phyloP scores from a whole-genome alignment of 2,888 invertebrate genomes.

The Phanerotoma sp. region DNA sequence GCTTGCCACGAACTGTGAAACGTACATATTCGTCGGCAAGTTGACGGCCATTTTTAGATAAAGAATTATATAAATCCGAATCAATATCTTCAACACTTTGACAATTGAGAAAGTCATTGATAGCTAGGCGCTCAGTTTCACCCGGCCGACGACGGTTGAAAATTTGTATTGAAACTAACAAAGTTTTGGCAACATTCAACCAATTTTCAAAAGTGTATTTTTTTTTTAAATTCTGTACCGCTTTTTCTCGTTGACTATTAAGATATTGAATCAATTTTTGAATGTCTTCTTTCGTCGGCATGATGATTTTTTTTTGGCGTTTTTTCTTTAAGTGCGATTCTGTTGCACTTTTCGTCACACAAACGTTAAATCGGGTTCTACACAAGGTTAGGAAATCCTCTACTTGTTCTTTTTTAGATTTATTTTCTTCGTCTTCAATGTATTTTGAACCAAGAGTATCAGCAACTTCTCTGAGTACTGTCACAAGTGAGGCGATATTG shows the following conservation, averaged over 20 bases:
- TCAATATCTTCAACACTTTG: conserved; percentile 14
- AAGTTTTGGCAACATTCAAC: conserved; percentile 10
- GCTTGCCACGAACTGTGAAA: conserved; percentile 35
- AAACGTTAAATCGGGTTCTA: conserved; percentile 13
- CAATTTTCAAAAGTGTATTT: conserved; percentile 12
- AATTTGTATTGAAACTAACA: conserved; percentile 18
- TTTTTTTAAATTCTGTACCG: conserved; percentile 10
- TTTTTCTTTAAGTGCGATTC: conserved; percentile 20
- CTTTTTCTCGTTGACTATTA: conserved; percentile 2
- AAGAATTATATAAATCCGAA: conserved; percentile 17
- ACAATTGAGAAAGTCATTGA: conserved; percentile 18
- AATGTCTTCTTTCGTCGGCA: conserved; percentile 28
- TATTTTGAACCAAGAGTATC: conserved; percentile 23
- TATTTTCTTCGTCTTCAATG: conserved; percentile 13
- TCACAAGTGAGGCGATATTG: conserved; percentile 29
- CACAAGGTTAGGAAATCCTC: conserved; percentile 24
- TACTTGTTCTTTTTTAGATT: conserved; percentile 15
- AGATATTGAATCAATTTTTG: conserved; percentile 22
- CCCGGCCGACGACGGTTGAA: conserved; percentile 28
- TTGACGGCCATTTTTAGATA: conserved; percentile 3
- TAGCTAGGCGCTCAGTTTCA: conserved; percentile 20
- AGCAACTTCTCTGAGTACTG: conserved; percentile 29
- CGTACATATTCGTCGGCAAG: conserved; percentile 25
- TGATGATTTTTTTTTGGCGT: conserved; percentile 22
- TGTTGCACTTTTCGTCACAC: conserved; percentile 20